Evolutionary conservation across 2,797 vertebrate genomes (phyloP).

Genomic region (Paramormyrops hopkinsi): DNA sequence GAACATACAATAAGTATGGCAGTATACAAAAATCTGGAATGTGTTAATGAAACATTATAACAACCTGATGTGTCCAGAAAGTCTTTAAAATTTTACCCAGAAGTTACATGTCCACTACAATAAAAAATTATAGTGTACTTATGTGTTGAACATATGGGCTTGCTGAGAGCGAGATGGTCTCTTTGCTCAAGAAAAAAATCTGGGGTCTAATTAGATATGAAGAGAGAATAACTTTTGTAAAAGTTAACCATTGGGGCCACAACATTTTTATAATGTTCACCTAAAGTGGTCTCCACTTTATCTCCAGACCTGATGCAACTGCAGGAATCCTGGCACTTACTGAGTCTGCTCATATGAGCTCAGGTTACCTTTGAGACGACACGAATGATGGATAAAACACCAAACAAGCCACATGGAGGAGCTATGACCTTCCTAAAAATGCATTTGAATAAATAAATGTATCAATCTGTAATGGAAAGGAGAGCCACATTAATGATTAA

Average conservation of each 20-base stretch:
- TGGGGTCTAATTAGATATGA: neutral
- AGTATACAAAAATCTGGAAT: neutral
- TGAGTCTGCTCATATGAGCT: neutral
- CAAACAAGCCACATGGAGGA: neutral
- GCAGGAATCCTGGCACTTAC: neutral
- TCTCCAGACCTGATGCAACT: conserved; percentile 23
- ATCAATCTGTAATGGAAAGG: neutral
- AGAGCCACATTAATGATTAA: neutral
- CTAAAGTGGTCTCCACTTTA: neutral
- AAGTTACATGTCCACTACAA: neutral
- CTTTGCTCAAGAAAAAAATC: neutral
- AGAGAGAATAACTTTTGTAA: neutral
- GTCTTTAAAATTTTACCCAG: neutral
- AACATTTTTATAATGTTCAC: neutral
- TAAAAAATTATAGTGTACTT: neutral
- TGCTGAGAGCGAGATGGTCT: neutral
- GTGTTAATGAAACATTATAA: neutral
- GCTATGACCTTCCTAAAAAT: neutral
- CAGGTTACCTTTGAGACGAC: neutral
- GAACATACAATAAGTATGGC: neutral
- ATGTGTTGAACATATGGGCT: neutral
- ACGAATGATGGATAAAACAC: neutral
- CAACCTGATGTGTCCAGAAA: neutral
- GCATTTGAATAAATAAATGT: neutral
- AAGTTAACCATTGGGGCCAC: neutral